Conservation (phyloP, 2,113 vertebrate species). For the Ascaphus truei region DNA sequence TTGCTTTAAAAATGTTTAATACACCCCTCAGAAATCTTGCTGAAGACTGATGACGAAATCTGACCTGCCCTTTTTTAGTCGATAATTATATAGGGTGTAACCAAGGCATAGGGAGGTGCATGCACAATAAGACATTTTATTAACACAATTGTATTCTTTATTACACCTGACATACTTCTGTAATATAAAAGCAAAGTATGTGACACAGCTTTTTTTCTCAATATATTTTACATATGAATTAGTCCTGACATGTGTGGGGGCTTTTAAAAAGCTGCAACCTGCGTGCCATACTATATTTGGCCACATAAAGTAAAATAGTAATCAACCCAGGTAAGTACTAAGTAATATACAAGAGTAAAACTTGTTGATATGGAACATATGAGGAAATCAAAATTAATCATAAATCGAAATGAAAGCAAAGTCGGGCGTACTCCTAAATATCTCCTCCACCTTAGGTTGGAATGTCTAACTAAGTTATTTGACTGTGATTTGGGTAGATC, state of each 20-base stretch:
- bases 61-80: neutral
- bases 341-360: neutral
- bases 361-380: neutral
- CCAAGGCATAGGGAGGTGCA: neutral
- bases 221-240: neutral
- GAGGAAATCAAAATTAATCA: slow-evolving; percentile 12
- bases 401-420: slow-evolving; percentile 4
- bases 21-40: too few species aligned
- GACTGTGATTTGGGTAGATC: neutral
- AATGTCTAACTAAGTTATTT: neutral
- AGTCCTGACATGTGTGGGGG: neutral
- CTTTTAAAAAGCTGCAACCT: neutral
- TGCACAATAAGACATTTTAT: neutral
- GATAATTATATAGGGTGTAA: neutral
- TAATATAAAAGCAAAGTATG: slow-evolving; percentile 7
- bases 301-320: neutral
- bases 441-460: slow-evolving; percentile 13
- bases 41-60: neutral
- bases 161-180: neutral
- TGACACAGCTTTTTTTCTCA: neutral
- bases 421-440: slow-evolving; percentile 11
- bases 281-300: neutral
- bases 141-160: neutral
- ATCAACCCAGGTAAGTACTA: neutral
- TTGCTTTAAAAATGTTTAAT: too few species aligned